Conservation (phyloP, 2,113 vertebrate species). For the Myotis brandtii region DNA sequence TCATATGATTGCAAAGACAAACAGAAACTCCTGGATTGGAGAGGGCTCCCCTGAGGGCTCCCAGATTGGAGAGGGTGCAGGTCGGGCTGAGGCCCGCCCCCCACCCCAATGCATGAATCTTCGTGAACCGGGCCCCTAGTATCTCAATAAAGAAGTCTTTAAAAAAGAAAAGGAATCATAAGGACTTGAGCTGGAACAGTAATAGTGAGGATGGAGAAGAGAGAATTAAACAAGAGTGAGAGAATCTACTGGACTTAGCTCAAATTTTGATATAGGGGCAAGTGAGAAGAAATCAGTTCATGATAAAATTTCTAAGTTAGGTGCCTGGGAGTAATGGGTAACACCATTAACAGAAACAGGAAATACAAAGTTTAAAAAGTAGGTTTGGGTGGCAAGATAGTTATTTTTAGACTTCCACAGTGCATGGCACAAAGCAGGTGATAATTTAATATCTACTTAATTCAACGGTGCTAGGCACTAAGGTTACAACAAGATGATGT, state of each 20-base stretch:
- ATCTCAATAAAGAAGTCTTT: slow-evolving; percentile 36
- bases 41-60: too few relatives aligned
- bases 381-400: slow-evolving; percentile 23
- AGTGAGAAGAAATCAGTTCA: slow-evolving; percentile 37
- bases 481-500: background rate
- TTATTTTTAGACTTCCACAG: slow-evolving; percentile 2
- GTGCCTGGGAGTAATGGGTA: background rate
- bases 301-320: slow-evolving; percentile 33
- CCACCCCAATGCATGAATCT: too few relatives aligned
- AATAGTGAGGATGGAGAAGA: background rate
- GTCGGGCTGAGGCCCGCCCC: too few relatives aligned
- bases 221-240: background rate
- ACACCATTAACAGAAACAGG: background rate
- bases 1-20: too few relatives aligned
- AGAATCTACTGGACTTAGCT: slow-evolving; percentile 7
- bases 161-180: slow-evolving; percentile 4
- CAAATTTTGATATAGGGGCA: slow-evolving; percentile 45
- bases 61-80: too few relatives aligned
- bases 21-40: too few relatives aligned
- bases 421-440: slow-evolving; percentile 20
- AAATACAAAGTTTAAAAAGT: background rate
- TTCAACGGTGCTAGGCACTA: background rate
- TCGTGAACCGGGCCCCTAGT: too few relatives aligned
- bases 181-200: background rate
- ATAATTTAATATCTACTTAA: slow-evolving; percentile 50